Base-by-base conservation (phyloP, 2,888 invertebrate species). In the Mamestra brassicae region DNA sequence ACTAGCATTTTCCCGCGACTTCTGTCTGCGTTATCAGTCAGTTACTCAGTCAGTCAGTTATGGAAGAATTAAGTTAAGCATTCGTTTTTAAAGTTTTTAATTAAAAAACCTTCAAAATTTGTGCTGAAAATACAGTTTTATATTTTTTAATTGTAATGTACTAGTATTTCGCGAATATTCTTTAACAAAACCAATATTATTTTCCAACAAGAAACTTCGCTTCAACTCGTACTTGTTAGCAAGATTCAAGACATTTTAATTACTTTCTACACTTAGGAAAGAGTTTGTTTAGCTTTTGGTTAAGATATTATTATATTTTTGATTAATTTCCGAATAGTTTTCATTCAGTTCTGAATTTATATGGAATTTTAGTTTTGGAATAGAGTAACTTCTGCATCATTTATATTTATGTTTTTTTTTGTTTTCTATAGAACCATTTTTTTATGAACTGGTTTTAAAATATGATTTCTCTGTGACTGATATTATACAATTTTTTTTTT, bases 111-210 rank as follows among this genome's bases (percentile, higher is more conserved):
- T 60, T 38, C 11, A 26, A 68, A 42, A 45, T 26, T 42, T n/a
- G 13, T 10, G 4, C 26, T 17, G 5, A 38, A 65, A 38, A 54
- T 52, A 50, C 7, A 54, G 8, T 52, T 57, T 57, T 2, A 47
- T 38, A 47, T 57, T 74, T 47, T 34, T 6, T 38, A 62, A n/a
- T 50, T 61, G 3, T 58, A 42, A 17, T 66, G n/a, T 78, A 60
- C 60, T 42, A 17, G 1, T n/a, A 81, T 76, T 81, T 76, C n/a
- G 47, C 47, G 17, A 65, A 66, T 42, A n/a, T 81, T 76, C 69
- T 81, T 26, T 70, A 76, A 76, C 54, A 66, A 79, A 70, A 67
- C 76, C 77, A 81, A 76, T 79, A 76, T 79, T 79, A 82, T 82
- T 54, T 68, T 77, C 26, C 47, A 71, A 45, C 52, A 66, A 64